Evolutionary conservation across 2,888 invertebrate genomes (phyloP).

Genomic region (Drosophila diplacantha): DNA sequence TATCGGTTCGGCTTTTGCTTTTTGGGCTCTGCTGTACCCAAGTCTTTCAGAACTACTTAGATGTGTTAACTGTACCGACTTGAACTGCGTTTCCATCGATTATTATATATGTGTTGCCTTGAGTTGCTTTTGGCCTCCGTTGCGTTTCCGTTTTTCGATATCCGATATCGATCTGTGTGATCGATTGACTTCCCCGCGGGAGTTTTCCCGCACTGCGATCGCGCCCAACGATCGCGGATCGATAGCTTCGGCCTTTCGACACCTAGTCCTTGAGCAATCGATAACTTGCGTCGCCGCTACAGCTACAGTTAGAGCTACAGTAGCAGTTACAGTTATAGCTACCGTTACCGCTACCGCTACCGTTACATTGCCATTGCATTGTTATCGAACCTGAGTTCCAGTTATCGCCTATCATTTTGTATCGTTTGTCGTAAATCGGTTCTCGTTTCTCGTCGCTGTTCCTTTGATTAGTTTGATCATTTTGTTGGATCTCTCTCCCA

Average conservation of each 20-base stretch:
- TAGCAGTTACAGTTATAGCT: conserved; percentile 31
- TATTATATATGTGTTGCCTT: conserved; percentile 28
- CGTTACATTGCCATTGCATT: conserved; percentile 46
- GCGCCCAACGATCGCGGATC: conserved; percentile 5
- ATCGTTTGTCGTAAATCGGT: conserved; percentile 4
- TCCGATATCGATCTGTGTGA: conserved; percentile 1
- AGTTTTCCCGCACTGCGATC: conserved; percentile 1
- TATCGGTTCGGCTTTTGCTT: conserved; percentile 27
- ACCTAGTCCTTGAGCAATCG: conserved; percentile 12
- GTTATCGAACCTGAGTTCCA: conserved; percentile 36
- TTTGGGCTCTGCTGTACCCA: conserved; percentile 32
- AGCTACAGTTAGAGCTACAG: conserved; percentile 38
- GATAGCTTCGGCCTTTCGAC: conserved; percentile 2
- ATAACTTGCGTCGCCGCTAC: conserved; percentile 26
- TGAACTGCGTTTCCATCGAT: conserved; percentile 15
- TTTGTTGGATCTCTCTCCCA: conserved; percentile 37
- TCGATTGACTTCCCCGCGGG: conserved; percentile 1
- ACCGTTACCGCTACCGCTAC: conserved; percentile 30
- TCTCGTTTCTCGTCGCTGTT: conserved; percentile 25
- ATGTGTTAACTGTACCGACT: conserved; percentile 14
- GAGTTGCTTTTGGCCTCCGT: conserved; percentile 38
- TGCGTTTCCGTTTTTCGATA: conserved; percentile 26
- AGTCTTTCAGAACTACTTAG: conserved; percentile 13
- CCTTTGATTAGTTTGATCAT: conserved; percentile 24
- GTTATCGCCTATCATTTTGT: conserved; percentile 33